These are phyloP conservation scores for Drosophila micromelanica DNA, from an alignment of 1,140 invertebrate genomes.

Conservation along the genomic window DNA sequence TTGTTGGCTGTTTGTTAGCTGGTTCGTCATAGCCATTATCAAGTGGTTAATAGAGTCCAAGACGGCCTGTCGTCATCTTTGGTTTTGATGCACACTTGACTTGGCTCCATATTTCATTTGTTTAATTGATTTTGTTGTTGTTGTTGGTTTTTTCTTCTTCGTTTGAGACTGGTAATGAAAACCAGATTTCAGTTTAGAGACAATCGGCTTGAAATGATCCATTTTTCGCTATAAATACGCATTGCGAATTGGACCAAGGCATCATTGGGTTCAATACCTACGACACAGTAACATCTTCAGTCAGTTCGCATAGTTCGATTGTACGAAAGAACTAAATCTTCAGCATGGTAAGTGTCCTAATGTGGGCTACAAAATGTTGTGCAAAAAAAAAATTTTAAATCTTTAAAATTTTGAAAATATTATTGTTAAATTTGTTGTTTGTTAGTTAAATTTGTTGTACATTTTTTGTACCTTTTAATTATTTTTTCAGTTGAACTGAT, in stretches of 20 bases:
- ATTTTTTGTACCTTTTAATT: too few relatives aligned
- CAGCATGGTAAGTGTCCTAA: conserved; percentile 57
- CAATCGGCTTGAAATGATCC: conserved; percentile 12
- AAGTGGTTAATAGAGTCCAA: conserved; percentile 70
- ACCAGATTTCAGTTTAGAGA: conserved; percentile 39
- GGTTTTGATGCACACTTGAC: conserved; percentile 65
- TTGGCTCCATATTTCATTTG: conserved; percentile 25
- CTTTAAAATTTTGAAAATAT: background rate
- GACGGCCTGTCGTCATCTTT: conserved; percentile 20
- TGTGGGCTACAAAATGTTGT: background rate
- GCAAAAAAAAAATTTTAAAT: too few relatives aligned
- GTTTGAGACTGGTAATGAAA: conserved; percentile 42
- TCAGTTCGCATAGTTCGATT: conserved; percentile 45
- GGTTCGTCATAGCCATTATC: conserved; percentile 33
- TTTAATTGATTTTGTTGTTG: conserved; percentile 32
- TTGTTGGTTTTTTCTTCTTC: conserved; percentile 1
- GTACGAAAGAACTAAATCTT: conserved; percentile 41
- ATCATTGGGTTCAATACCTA: conserved; percentile 80
- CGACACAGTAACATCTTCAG: conserved; percentile 63
- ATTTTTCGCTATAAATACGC: conserved; percentile 66
- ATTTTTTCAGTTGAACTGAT: too few relatives aligned
- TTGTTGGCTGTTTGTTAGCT: conserved; percentile 3
- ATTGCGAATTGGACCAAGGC: conserved; percentile 43
- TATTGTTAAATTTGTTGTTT: too few relatives aligned
- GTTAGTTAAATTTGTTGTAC: too few relatives aligned